These are phyloP conservation scores for Diuraphis noxia DNA, from an alignment of 1,140 invertebrate genomes.

Conservation along the genomic window DNA sequence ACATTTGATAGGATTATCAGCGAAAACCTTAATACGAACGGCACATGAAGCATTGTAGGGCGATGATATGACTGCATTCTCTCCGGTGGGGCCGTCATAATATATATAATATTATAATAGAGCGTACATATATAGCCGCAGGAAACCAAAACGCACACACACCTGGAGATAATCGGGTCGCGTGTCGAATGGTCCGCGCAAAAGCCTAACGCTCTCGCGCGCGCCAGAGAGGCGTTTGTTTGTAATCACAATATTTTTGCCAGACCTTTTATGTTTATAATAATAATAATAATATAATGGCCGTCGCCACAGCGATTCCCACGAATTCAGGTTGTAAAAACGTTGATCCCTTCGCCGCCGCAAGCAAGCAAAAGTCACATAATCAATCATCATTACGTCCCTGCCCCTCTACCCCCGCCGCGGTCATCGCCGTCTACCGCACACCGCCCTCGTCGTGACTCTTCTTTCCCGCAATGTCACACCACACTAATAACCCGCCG, in stretches of 20 bases:
- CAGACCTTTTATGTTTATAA: neutral
- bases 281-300: conserved; percentile 32
- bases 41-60: neutral
- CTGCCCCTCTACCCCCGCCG: neutral
- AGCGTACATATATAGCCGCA: neutral
- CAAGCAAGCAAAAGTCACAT: conserved; percentile 28
- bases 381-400: conserved; percentile 49
- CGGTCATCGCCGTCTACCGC: neutral
- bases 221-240: neutral
- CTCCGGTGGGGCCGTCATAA: neutral
- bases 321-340: conserved; percentile 48
- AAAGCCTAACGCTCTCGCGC: neutral
- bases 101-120: neutral
- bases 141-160: neutral
- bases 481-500: conserved; percentile 39
- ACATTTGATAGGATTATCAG: conserved; percentile 49
- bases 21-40: conserved; percentile 26
- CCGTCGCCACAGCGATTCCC: conserved; percentile 24
- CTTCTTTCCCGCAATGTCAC: conserved; percentile 9
- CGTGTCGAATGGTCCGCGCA: conserved; percentile 42
- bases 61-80: neutral
- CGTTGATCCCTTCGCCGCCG: neutral
- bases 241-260: conserved; percentile 45
- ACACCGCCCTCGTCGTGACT: neutral
- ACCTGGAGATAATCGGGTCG: conserved; percentile 52